These are phyloP conservation scores for Hyphantria cunea DNA, from an alignment of 1,140 invertebrate genomes.

Conservation along the genomic window DNA sequence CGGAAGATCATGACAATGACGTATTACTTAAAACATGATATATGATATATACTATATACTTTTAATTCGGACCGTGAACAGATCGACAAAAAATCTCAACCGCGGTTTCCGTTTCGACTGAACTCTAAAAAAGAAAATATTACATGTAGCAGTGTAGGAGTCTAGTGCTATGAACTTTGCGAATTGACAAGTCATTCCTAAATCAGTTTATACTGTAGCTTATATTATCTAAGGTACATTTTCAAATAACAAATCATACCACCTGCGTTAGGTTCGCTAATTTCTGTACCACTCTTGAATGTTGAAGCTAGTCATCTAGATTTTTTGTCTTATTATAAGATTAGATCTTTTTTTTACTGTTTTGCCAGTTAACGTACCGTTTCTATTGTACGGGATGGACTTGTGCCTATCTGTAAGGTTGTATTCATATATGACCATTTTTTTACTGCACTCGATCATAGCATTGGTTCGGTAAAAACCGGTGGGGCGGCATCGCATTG, in stretches of 20 bases:
- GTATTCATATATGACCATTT: too few species aligned
- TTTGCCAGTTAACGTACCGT: conserved; percentile 8
- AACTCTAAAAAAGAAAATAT: conserved; percentile 39
- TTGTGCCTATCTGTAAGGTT: too few species aligned
- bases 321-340: conserved; percentile 20
- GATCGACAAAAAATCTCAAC: background rate
- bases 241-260: background rate
- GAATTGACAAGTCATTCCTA: conserved; percentile 23
- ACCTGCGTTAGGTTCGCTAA: conserved; percentile 18
- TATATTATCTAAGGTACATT: conserved; percentile 16
- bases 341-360: conserved; percentile 22
- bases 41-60: too few species aligned
- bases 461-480: too few species aligned
- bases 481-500: too few species aligned
- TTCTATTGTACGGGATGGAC: conserved; percentile 14
- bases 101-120: conserved; percentile 12
- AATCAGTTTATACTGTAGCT: background rate
- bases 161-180: conserved; percentile 60
- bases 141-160: conserved; percentile 44
- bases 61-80: too few species aligned
- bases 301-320: conserved; percentile 20
- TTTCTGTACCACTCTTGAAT: conserved; percentile 12
- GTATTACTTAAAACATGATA: too few species aligned
- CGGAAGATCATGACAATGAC: too few species aligned
- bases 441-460: too few species aligned